These are phyloP conservation scores for Harpagifer antarcticus DNA, from an alignment of 2,797 vertebrate genomes.

Conservation along the genomic window DNA sequence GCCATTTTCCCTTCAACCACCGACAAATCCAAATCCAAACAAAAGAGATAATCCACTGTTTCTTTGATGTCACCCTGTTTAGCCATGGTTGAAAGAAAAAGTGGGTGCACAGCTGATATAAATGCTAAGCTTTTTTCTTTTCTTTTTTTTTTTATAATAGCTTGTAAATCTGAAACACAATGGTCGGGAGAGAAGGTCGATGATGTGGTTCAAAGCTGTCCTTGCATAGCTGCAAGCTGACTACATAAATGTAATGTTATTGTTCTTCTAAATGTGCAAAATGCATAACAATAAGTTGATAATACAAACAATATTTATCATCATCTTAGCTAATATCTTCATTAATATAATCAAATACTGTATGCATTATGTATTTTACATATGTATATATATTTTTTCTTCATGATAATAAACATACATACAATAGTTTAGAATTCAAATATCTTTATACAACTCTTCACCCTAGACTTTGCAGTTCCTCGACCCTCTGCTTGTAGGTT, in stretches of 20 bases:
- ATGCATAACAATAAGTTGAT: conserved; percentile 93
- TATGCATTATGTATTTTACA: conserved; percentile 85
- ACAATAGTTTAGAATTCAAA: conserved; percentile 81
- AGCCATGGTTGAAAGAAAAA: conserved; percentile 71
- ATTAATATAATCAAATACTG: conserved; percentile 87
- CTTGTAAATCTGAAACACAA: conserved; percentile 77
- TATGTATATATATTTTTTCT: conserved; percentile 90
- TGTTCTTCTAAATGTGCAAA: conserved; percentile 95
- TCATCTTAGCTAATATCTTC: conserved; percentile 87
- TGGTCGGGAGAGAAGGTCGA: conserved; percentile 71
- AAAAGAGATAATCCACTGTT: conserved; percentile 70
- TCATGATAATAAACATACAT: conserved; percentile 89
- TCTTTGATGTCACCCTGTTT: conserved; percentile 77
- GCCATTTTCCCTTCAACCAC: conserved; percentile 87
- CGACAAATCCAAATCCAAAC: conserved; percentile 84
- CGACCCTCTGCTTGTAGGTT: conserved; percentile 67
- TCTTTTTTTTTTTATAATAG: conserved; percentile 85
- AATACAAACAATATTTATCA: conserved; percentile 88
- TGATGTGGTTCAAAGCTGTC: conserved; percentile 92
- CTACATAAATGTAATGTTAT: conserved; percentile 92
- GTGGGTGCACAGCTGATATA: conserved; percentile 88
- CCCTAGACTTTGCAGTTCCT: conserved; percentile 73
- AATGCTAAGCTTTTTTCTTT: conserved; percentile 84
- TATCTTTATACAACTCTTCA: conserved; percentile 82
- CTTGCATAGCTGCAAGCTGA: conserved; percentile 99